Percentiles rank a stretch among this genome's conserved stretches.
Evolutionary conservation across 2,888 invertebrate genomes (phyloP).

Genomic region (Trichogramma dendrolimi): DNA sequence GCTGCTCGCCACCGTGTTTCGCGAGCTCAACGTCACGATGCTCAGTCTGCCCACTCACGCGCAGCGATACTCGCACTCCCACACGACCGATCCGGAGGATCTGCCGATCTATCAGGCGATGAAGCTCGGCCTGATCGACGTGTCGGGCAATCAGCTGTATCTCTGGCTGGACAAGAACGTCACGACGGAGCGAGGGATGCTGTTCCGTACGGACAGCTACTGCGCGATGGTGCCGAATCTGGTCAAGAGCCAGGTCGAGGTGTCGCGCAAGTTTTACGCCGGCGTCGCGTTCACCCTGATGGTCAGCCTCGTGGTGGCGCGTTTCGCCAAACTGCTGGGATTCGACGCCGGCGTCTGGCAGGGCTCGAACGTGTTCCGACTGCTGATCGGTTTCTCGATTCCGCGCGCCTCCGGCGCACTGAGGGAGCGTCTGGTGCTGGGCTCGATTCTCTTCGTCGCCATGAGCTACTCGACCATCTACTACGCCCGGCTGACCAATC

Average conservation of each 20-base stretch:
- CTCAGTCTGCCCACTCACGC: not conserved
- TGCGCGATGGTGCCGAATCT: conserved; percentile 11
- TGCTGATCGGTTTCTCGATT: conserved; percentile 1
- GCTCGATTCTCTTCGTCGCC: not conserved
- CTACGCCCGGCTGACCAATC: conserved; percentile 9
- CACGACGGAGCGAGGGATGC: too few species aligned
- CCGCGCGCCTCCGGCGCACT: not conserved
- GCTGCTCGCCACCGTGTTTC: conserved; percentile 5
- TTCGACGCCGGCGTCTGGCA: conserved; percentile 7
- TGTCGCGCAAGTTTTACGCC: conserved; percentile 1
- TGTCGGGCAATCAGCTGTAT: conserved; percentile 9
- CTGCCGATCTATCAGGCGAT: not conserved
- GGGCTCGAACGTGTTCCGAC: conserved; percentile 1
- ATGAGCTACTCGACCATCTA: conserved; percentile 4
- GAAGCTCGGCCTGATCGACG: conserved; percentile 15
- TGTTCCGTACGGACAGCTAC: conserved; percentile 3
- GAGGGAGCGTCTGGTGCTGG: conserved; percentile 2
- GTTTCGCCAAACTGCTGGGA: not conserved
- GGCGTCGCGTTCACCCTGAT: not conserved
- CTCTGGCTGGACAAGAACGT: conserved; percentile 12
- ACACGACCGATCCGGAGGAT: not conserved
- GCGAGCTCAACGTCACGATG: conserved; percentile 30
- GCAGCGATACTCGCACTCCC: not conserved
- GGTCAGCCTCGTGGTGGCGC: not conserved
- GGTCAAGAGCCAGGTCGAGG: not conserved